Base-by-base conservation (phyloP, 2,797 vertebrate species). In the Antrozous pallidus region DNA sequence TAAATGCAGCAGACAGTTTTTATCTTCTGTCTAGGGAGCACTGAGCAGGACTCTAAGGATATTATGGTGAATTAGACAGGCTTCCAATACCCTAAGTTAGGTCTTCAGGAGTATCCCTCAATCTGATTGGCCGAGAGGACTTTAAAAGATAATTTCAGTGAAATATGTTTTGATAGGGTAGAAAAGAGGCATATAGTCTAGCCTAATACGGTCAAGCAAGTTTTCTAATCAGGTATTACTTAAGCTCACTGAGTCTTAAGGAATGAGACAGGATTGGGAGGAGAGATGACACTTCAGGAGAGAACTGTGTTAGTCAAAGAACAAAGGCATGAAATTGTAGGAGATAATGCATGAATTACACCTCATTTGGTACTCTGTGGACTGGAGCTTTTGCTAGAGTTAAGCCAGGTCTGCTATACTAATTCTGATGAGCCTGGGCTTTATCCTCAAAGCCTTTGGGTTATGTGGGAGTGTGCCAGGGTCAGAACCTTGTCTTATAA, bases 131-230 rank as follows among this genome's bases (percentile, higher is more conserved):
- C 18, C 74, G 67, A 73, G 9, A 74, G 9, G 26, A 22, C 74
- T 54, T 80, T 73, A 74, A 88, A 80, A 81, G 31, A 73, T 73
- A 63, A 56, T 88, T 93, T 81, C n/a, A 80, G 45, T 93, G 54
- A 81, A 93, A 81, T 65, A 4, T 74, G 16, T 88, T 88, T 54
- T 81, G 67, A 74, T 88, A 54, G 65, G 8, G 67, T 42, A 3
- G 45, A 81, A 45, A 28, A 84, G 31, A 86, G 63, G 26, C 49
- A 78, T 31, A 33, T 86, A 51, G 14, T 86, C 33, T n/a, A 42
- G 61, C n/a, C 14, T 38, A 6, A 61, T 61, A 18, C 42, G 63
- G 20, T 79, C 74, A 40, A 71, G 63, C 40, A 67, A 14, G 33
- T 70, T 86, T 86, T 86, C 63, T 79, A 28, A 36, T 61, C 47